Evolutionary conservation across 2,888 invertebrate species (phyloP).

Genomic region (Pristionchus exspectatus): DNA sequence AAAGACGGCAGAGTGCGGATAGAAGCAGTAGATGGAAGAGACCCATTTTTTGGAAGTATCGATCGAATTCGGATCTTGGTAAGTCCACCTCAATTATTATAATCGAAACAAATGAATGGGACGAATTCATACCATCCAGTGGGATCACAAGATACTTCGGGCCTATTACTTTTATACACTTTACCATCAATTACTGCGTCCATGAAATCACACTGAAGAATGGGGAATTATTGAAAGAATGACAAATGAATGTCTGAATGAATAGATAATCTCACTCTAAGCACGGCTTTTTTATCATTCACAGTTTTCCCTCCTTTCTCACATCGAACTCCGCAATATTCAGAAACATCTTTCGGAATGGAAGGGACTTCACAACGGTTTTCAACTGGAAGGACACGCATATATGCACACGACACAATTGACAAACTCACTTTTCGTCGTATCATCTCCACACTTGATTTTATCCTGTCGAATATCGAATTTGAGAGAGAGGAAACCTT

Average conservation of each 20-base stretch:
- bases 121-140: neutral
- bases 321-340: neutral
- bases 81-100: neutral
- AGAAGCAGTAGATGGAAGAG: neutral
- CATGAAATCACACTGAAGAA: constrained; percentile 7
- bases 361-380: neutral
- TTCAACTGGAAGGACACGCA: neutral
- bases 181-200: neutral
- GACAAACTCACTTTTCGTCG: neutral
- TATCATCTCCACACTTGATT: neutral
- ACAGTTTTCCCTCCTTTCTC: neutral
- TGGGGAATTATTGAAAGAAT: neutral
- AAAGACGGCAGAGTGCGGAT: neutral
- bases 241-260: neutral
- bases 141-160: neutral
- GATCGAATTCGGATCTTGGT: neutral
- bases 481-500: neutral
- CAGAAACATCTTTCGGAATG: neutral
- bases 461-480: neutral
- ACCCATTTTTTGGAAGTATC: neutral
- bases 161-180: neutral
- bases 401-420: neutral
- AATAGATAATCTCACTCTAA: neutral
- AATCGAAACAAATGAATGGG: neutral
- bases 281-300: neutral